Conservation (phyloP, 2,888 invertebrate genomes). For the Oligia fasciuncula region DNA sequence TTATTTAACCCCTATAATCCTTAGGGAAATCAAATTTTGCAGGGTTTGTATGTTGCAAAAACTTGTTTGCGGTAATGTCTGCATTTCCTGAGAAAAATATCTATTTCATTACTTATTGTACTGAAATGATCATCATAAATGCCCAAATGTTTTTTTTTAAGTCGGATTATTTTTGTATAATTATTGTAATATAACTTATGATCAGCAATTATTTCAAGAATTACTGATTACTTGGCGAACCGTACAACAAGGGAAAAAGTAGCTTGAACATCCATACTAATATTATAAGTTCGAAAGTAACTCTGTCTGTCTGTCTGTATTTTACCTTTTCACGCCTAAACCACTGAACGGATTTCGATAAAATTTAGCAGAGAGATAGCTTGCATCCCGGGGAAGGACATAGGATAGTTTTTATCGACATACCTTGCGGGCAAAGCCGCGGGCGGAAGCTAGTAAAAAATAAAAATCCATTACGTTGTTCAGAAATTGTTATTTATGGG, state of each 20-base stretch:
- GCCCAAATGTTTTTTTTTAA: not conserved
- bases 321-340: too few relatives aligned
- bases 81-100: not conserved
- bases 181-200: not conserved
- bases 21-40: slow-evolving; percentile 31
- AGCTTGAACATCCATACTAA: not conserved
- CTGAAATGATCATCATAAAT: not conserved
- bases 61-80: not conserved
- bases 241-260: not conserved
- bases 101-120: not conserved
- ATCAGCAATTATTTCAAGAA: not conserved
- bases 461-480: not conserved
- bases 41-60: not conserved
- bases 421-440: too few relatives aligned
- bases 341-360: too few relatives aligned
- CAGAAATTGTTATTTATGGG: too few relatives aligned
- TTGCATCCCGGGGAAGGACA: too few relatives aligned
- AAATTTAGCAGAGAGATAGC: too few relatives aligned
- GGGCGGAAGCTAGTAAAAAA: not conserved
- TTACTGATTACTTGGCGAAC: not conserved
- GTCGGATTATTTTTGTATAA: not conserved
- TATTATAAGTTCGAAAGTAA: too few relatives aligned
- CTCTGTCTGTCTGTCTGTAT: too few relatives aligned
- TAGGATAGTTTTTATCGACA: too few relatives aligned
- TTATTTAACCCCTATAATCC: slow-evolving; percentile 20